A percentile compares a stretch with the other conserved stretches of the same genome.
Evolutionary conservation across 2,113 vertebrate species (phyloP).

Genomic region (Eidolon helvum): DNA sequence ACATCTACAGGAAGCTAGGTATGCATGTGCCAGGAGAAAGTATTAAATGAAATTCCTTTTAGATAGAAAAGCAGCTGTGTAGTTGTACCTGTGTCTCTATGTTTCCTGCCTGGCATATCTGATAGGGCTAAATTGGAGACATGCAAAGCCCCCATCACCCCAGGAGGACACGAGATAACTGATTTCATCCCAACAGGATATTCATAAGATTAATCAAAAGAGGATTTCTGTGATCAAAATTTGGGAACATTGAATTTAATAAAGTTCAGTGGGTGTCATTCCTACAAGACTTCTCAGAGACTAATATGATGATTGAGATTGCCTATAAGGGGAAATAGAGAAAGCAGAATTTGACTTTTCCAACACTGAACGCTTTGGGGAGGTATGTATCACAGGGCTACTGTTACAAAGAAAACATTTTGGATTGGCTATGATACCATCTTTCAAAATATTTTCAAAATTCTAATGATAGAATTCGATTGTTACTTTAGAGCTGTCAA

Average conservation of each 20-base stretch:
- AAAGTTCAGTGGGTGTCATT: neutral
- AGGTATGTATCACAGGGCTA: neutral
- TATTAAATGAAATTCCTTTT: neutral
- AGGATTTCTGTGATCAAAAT: neutral
- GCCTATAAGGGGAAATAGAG: neutral
- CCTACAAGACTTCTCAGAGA: neutral
- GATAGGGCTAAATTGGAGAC: neutral
- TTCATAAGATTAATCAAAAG: neutral
- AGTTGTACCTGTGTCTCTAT: neutral
- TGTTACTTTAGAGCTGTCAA: neutral
- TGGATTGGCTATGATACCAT: neutral
- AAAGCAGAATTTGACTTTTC: neutral
- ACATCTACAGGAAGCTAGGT: neutral
- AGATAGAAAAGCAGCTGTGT: neutral
- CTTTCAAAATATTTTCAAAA: slow-evolving; percentile 6
- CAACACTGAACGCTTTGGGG: neutral
- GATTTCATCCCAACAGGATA: neutral
- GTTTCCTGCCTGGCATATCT: neutral
- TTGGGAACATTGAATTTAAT: neutral
- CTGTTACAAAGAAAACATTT: neutral
- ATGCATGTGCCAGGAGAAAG: neutral
- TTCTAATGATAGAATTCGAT: slow-evolving; percentile 24
- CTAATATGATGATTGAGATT: neutral
- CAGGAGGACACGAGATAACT: neutral
- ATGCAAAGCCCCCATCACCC: neutral